These are phyloP conservation scores for Drosophila cardini DNA, from an alignment of 1,140 invertebrate genomes.

Conservation along the genomic window DNA sequence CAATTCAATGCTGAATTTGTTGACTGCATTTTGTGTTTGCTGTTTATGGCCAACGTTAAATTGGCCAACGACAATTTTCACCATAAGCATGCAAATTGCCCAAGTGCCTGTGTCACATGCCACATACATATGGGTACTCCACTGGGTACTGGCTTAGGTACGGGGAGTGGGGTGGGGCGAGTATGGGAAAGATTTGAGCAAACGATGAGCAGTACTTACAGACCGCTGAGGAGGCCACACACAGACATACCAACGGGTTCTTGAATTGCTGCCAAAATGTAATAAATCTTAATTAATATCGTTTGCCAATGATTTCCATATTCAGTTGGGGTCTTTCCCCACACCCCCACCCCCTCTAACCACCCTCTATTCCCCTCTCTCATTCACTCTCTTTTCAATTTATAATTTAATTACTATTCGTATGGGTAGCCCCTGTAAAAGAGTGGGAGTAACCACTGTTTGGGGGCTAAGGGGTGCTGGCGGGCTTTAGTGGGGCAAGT, in stretches of 20 bases:
- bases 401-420: conserved; percentile 60
- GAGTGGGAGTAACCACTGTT: not conserved
- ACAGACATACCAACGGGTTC: conserved; percentile 36
- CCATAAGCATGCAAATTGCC: conserved; percentile 54
- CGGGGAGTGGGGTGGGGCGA: too few species aligned
- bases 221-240: conserved; percentile 37
- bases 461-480: not conserved
- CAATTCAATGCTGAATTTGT: conserved; percentile 50
- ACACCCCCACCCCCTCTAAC: too few species aligned
- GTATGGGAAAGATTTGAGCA: not conserved
- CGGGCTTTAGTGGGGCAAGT: conserved; percentile 11
- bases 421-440: conserved; percentile 4
- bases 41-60: conserved; percentile 51
- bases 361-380: too few species aligned
- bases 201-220: conserved; percentile 10
- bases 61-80: conserved; percentile 52
- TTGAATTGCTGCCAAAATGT: conserved; percentile 54
- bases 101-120: conserved; percentile 20
- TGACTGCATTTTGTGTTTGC: conserved; percentile 26
- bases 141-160: not conserved
- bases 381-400: conserved; percentile 23
- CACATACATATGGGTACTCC: conserved; percentile 4
- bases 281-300: conserved; percentile 71
- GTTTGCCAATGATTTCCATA: conserved; percentile 57
- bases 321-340: conserved; percentile 36